Base-by-base conservation (phyloP, 1,140 invertebrate genomes). In the Probaryconus sp. region DNA sequence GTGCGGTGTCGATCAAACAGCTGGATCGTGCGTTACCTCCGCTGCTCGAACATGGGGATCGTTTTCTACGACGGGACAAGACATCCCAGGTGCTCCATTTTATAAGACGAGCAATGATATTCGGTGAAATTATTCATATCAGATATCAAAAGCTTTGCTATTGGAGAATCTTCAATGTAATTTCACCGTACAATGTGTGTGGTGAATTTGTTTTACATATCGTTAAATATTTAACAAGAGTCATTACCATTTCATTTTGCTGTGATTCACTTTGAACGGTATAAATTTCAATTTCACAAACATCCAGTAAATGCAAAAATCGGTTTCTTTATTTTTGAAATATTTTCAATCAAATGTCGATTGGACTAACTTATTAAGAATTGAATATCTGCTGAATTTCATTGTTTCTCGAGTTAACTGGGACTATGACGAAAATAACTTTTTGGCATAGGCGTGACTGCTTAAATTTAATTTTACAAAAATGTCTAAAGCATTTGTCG, bases 1-100 rank as follows among this genome's bases (percentile, higher is more conserved):
- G 78, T 77, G 84, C 83, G 82, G 82, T 79, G 70, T 77, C 80
- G 82, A 87, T 86, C 85, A 85, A 86, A 87, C 85, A 87, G 84
- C 86, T 87, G 86, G 85, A 87, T 85, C 83, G 84, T 84, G 85
- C 84, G 77, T 73, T 76, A 79, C 83, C 81, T 84, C 78, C 80
- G 67, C 45, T 53, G 65, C 76, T 77, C 67, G 42, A 50, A 7
- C 38, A 40, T 64, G 76, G 84, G 80, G 79, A 85, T 84, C 84
- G 80, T 81, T 85, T 85, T 85, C 82, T 85, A 53, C 55, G 68
- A 55, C 35, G 37, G 47, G 24, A 74, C 68, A 76, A 69, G 72
- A 71, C 50, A 67, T 60, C 64, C 78, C 80, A 79, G 79, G 79
- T 80, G 79, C 76, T 58, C 50, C 28, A 31, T 68, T 70, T 67